phyloP scores from a whole-genome alignment of 2,888 invertebrate genomes.

The Brenthis ino region DNA sequence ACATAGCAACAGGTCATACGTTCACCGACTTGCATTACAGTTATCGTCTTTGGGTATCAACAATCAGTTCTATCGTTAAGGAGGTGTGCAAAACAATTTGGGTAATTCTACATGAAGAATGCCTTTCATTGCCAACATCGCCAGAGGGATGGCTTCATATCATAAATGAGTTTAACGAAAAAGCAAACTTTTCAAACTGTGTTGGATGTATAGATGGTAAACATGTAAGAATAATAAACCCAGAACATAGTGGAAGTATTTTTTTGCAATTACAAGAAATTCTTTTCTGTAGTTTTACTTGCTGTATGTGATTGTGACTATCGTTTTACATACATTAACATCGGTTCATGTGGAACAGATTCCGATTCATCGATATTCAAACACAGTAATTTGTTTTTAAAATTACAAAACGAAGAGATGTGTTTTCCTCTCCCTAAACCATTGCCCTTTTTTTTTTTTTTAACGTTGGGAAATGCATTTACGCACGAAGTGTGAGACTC shows the following conservation, averaged over 20 bases:
- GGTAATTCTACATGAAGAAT: conserved; percentile 42
- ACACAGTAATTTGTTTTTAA: conserved; percentile 26
- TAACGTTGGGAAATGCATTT: too few species aligned
- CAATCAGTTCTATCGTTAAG: conserved; percentile 47
- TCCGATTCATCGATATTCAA: conserved; percentile 34
- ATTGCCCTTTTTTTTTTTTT: too few species aligned
- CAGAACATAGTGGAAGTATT: conserved; percentile 22
- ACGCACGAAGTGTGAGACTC: too few species aligned
- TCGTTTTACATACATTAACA: conserved; percentile 26
- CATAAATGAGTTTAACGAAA: conserved; percentile 33
- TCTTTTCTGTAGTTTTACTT: conserved; percentile 22
- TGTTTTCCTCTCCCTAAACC: conserved; percentile 27
- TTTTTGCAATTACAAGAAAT: conserved; percentile 32
- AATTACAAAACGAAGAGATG: conserved; percentile 27
- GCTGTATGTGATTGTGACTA: conserved; percentile 26
- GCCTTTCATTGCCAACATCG: conserved; percentile 27
- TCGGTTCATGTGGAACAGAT: conserved; percentile 33
- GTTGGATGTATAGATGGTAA: conserved; percentile 35
- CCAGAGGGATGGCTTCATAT: conserved; percentile 6
- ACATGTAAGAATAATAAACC: conserved; percentile 20
- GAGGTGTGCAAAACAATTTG: conserved; percentile 49
- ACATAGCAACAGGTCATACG: conserved; percentile 46
- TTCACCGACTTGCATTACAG: conserved; percentile 48
- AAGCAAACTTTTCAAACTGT: conserved; percentile 36
- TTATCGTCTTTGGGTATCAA: conserved; percentile 49